Evolutionary conservation across 1,140 invertebrate species (phyloP).

Genomic region (Drosophila tristis): DNA sequence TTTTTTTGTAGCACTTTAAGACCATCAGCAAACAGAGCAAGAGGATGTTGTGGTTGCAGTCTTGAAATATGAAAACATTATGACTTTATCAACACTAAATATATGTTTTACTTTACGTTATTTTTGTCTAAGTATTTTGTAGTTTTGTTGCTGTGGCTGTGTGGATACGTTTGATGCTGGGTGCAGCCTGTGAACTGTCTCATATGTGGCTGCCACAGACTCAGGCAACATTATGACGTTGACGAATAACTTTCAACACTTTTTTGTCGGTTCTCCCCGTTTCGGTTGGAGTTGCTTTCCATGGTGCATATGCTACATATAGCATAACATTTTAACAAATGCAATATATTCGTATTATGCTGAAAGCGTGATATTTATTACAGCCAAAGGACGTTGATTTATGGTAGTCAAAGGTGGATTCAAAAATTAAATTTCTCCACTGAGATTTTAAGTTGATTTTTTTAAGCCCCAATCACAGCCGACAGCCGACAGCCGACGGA

Average conservation of each 20-base stretch:
- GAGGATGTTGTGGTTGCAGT: conserved; percentile 22
- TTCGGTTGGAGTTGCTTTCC: conserved; percentile 8
- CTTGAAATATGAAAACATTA: conserved; percentile 70
- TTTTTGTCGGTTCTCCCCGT: conserved; percentile 35
- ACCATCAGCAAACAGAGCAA: conserved; percentile 43
- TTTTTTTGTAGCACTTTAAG: conserved; percentile 55
- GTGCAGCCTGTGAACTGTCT: conserved; percentile 19
- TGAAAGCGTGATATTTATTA: conserved; percentile 28
- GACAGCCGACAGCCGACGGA: not conserved
- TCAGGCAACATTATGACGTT: conserved; percentile 48
- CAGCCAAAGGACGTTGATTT: conserved; percentile 30
- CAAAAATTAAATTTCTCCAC: too few relatives aligned
- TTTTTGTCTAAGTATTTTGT: conserved; percentile 2
- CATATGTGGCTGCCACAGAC: conserved; percentile 39
- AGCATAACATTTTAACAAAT: conserved; percentile 21
- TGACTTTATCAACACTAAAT: conserved; percentile 71
- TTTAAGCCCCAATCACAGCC: not conserved
- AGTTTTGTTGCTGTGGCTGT: conserved; percentile 9
- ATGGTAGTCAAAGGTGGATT: not conserved
- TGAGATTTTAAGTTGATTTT: too few relatives aligned
- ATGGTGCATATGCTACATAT: too few relatives aligned
- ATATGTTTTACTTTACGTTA: conserved; percentile 12
- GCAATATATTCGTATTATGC: conserved; percentile 43
- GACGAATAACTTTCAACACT: conserved; percentile 70
- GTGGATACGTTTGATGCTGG: conserved; percentile 46